These are phyloP conservation scores for Rhingia campestris DNA, from an alignment of 2,888 invertebrate genomes.

Conservation along the genomic window DNA sequence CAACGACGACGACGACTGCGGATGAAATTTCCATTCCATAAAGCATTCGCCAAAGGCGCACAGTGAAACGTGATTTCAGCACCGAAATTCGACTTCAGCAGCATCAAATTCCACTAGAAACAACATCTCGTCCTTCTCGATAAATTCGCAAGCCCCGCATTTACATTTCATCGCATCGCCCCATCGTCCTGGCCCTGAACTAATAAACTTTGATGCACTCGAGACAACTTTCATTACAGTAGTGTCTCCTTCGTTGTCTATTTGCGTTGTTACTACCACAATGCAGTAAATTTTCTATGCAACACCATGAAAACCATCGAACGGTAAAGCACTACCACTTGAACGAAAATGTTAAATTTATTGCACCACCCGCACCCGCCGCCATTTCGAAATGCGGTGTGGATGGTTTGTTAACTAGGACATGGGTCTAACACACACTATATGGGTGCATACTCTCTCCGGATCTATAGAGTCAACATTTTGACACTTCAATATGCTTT, in stretches of 20 bases:
- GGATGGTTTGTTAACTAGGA: background rate
- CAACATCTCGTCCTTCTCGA: constrained; percentile 22
- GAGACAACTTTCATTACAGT: constrained; percentile 55
- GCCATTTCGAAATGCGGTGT: constrained; percentile 1
- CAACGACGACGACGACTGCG: background rate
- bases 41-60: constrained; percentile 42
- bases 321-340: constrained; percentile 2
- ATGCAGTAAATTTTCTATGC: constrained; percentile 36
- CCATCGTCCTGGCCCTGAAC: constrained; percentile 41
- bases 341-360: constrained; percentile 43
- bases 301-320: background rate
- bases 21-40: constrained; percentile 27
- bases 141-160: constrained; percentile 33
- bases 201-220: constrained; percentile 61
- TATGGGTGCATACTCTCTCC: background rate
- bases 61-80: constrained; percentile 56
- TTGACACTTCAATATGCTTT: constrained; percentile 52
- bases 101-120: constrained; percentile 29
- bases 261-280: background rate
- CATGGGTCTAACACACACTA: constrained; percentile 5
- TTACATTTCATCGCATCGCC: constrained; percentile 35
- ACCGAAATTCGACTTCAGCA: constrained; percentile 26
- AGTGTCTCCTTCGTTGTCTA: constrained; percentile 1
- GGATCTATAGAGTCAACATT: constrained; percentile 8
- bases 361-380: constrained; percentile 6